Conservation (phyloP, 2,797 vertebrate genomes). For the Phalanger gymnotis region DNA sequence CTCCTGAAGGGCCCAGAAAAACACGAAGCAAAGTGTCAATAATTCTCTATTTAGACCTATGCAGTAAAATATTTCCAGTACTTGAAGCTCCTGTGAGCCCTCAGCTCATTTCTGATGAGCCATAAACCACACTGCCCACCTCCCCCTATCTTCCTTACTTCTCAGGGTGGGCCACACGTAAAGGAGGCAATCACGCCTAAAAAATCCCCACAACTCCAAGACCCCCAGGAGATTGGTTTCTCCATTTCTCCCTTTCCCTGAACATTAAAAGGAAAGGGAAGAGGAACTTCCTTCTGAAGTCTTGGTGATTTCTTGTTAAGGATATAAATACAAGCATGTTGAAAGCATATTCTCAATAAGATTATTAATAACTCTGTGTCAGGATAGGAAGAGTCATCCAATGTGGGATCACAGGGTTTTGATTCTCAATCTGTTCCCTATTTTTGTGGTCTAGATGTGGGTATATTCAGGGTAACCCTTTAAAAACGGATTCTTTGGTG, state of each 20-base stretch:
- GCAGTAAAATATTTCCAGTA: neutral
- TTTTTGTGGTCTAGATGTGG: constrained; percentile 43
- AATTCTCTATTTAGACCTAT: neutral
- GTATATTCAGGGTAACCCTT: neutral
- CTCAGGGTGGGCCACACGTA: neutral
- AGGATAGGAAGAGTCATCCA: constrained; percentile 70
- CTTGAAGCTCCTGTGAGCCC: neutral
- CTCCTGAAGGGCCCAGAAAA: constrained; percentile 40
- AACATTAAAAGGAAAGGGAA: constrained; percentile 72
- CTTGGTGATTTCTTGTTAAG: constrained; percentile 77
- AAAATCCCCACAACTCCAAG: neutral
- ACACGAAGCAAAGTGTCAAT: neutral
- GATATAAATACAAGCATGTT: constrained; percentile 73
- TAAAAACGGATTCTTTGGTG: neutral
- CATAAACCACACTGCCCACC: no score
- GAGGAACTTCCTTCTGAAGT: constrained; percentile 70
- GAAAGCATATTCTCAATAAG: constrained; percentile 79
- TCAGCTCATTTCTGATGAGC: neutral
- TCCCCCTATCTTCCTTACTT: neutral
- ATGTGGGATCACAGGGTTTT: constrained; percentile 59
- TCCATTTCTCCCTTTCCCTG: constrained; percentile 58
- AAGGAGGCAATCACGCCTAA: neutral
- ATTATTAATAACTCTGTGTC: constrained; percentile 78
- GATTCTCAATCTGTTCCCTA: constrained; percentile 66
- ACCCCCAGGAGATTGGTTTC: constrained; percentile 11